Base-by-base conservation (phyloP, 2,113 vertebrate genomes). In the Tyto alba region DNA sequence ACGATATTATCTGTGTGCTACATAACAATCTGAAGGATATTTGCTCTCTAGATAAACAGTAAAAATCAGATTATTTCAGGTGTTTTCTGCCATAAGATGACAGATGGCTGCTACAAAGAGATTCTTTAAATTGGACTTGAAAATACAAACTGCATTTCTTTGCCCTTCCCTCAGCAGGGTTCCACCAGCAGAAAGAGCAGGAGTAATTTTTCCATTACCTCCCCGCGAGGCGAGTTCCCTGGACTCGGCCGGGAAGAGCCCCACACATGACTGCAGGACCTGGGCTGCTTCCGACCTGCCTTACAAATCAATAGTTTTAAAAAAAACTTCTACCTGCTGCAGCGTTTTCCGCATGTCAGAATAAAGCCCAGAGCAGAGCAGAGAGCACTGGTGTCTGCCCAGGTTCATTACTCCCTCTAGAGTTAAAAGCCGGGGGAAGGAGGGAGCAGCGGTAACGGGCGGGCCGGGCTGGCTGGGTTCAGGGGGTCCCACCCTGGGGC, bases 11-110 rank as follows among this genome's bases (percentile, higher is more conserved):
- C 91, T 53, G 57, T 9, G 55, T 0, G 6, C 53, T 16, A 20
- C 43, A 13, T 1, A 34, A 82, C 85, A 26, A 40, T 16, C 71
- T 34, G 64, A 76, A 72, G 78, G 77, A 55, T 68, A 53, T 74
- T 76, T 57, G 71, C 82, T 95, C 75, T 88, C 91, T 12, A 56
- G 77, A 55, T 66, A 90, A 83, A 93, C 84, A 62, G 94, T 8
- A 63, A 86, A 69, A 93, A 91, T 82, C 86, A 72, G 89, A 89
- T 93, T 78, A 73, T 90, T 90, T 84, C 89, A 76, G 87, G 77
- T 89, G 67, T 80, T 94, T 81, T 73, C 79, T 83, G 89, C 92
- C 45, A 52, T 16, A 29, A 55, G 78, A 50, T 79, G 89, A 95
- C 87, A 89, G 89, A 77, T 45, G 74, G 41, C 76, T 13, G 55